Conservation (phyloP, 2,113 vertebrate genomes). For the Epinephelus cyanopodus region DNA sequence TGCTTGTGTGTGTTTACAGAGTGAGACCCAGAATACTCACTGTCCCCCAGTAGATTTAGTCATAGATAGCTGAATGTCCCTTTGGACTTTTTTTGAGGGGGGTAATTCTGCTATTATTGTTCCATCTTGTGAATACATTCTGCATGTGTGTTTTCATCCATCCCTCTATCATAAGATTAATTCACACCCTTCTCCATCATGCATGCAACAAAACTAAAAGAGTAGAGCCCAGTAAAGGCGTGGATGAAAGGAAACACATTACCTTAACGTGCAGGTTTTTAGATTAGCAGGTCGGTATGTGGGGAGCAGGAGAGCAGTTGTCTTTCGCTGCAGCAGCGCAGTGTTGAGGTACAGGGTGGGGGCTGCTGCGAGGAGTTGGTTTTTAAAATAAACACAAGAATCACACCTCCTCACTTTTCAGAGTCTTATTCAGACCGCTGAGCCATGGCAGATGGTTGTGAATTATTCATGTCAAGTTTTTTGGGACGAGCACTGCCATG, state of each 20-base stretch:
- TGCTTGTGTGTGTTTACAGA: constrained; percentile 10
- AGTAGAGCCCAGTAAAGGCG: not conserved
- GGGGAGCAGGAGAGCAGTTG: not conserved
- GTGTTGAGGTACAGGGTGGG: constrained; percentile 1
- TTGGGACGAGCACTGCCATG: constrained; percentile 67
- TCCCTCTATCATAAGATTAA: not conserved
- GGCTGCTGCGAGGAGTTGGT: not conserved
- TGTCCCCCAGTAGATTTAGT: not conserved
- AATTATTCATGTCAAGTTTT: constrained; percentile 84
- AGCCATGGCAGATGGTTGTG: constrained; percentile 81
- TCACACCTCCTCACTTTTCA: constrained; percentile 53
- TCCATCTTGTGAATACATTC: not conserved
- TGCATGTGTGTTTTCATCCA: constrained; percentile 3
- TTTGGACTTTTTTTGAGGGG: not conserved
- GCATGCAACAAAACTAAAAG: not conserved
- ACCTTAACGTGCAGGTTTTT: not conserved
- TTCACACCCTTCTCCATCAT: not conserved
- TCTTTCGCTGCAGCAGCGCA: not conserved
- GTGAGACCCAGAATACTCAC: not conserved
- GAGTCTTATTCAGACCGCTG: constrained; percentile 59
- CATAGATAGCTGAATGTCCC: not conserved
- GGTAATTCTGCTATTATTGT: not conserved
- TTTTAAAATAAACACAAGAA: constrained; percentile 68
- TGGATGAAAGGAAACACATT: not conserved
- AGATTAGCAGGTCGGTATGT: not conserved